Evolutionary conservation across 2,113 vertebrate genomes (phyloP), one percentile per base, ranked within the genome.

Genomic region (Gymnarchus niloticus): DNA sequence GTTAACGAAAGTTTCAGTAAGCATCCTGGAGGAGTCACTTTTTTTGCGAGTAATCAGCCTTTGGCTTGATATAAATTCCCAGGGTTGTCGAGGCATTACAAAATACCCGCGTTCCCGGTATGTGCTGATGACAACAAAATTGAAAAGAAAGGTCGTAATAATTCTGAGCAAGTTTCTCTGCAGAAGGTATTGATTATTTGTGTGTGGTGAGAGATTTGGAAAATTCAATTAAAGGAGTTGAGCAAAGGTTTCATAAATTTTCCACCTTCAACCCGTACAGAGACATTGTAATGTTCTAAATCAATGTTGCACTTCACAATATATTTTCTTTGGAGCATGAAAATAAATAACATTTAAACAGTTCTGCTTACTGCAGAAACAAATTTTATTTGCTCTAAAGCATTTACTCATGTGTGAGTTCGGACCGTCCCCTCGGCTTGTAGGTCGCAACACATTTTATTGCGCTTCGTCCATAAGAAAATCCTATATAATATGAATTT

Each of bases 321-420:
- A 98, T 97, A 99, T 99, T 99, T 99, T 97, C 97, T 97, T 98
- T 96, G 96, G 96, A 97, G 96, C 97, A 98, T 98, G 97, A 98
- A 99, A 99, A 98, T 99, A 99, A 99, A 99, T 99, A 99, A 99
- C 97, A 99, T 99, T 99, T 98, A 99, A 99, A 99, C 97, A 99
- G 96, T 98, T 99, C 98, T 99, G 98, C 97, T 99, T 98, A 98
- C 97, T 94, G 93, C 96, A 96, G 98, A 98, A 98, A 97, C 97
- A 98, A 96, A 98, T 99, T 97, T 97, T 94, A 97, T 97, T 96
- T 97, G 94, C 95, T 94, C 93, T 90, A 90, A 96, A 95, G 96
- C 96, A 94, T 96, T 93, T 95, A 95, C 96, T 95, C 95, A 96
- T 94, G 92, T 94, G 93, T 93, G 93, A 94, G 92, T 90, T 93